Base-by-base conservation (phyloP, 2,113 vertebrate genomes). In the Hippocampus comes region DNA sequence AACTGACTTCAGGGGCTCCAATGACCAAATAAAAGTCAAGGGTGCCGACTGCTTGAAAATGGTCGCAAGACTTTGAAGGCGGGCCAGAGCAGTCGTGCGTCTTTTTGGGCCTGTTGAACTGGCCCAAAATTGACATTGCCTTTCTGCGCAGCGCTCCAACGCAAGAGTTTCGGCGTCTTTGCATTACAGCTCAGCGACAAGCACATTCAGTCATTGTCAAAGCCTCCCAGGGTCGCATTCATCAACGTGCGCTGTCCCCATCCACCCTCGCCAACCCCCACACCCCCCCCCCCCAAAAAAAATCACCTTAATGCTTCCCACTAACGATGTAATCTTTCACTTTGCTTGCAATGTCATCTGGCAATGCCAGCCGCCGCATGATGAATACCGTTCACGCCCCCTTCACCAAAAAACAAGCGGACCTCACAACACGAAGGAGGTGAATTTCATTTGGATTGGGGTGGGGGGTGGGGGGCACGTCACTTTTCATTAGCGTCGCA, bases 281-380 rank as follows among this genome's bases (percentile, higher is more conserved):
- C 10, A 46, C 17, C 14, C 17, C 43, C 43, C 43, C 43, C 14
- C 43, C 43, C 43, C 5, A 21, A 51, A 21, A 51, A 51, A 51
- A 56, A 56, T 11, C 21, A 56, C 53, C 53, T 56, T 56, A 56
- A 56, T 56, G 53, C 53, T 56, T 56, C 53, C 15, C 23, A n/a
- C 53, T 56, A 56, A 56, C 53, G 53, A 56, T 56, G 21, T 23
- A 56, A 56, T 56, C 53, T 56, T 56, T 56, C 53, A 56, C 53
- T 56, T 23, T n/a, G n/a, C 21, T 56, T 21, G 53, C 21, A 11
- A 38, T 9, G 53, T 56, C 9, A 56, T 56, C 53, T 10, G n/a
- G 53, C 53, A 11, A 56, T 23, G 53, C 9, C 53, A 10, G 21
- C 21, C 53, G 23, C 21, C 21, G 53, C 53, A 51, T 7, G 17